Conservation (phyloP, 2,888 invertebrate genomes). For the Hyalella azteca region DNA sequence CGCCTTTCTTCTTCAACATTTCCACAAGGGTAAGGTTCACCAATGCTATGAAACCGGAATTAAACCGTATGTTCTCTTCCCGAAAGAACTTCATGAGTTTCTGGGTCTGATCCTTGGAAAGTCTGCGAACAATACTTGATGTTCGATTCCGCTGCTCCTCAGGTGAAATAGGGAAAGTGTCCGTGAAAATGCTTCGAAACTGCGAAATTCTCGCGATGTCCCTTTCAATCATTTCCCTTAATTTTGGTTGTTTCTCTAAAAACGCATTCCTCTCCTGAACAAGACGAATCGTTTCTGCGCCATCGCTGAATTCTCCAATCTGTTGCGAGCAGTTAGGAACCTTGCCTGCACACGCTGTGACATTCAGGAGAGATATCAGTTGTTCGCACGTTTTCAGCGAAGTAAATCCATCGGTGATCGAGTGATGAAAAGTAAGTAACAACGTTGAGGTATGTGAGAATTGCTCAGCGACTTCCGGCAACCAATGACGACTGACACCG, state of each 20-base stretch:
- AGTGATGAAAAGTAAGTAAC: neutral
- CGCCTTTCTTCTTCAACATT: slow-evolving; percentile 13
- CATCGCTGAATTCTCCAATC: slow-evolving; percentile 26
- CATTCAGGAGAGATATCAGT: neutral
- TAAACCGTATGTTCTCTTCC: neutral
- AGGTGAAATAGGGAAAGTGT: neutral
- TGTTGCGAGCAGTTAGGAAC: neutral
- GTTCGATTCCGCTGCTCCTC: neutral
- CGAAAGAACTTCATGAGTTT: neutral
- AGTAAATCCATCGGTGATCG: slow-evolving; percentile 20
- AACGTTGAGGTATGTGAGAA: neutral
- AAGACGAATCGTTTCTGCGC: neutral
- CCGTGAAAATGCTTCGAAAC: neutral
- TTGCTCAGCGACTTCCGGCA: neutral
- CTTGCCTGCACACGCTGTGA: neutral
- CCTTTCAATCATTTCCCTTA: neutral
- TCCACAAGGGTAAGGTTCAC: neutral
- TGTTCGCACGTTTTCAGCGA: neutral
- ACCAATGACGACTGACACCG: neutral
- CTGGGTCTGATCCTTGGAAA: neutral
- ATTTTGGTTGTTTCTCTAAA: neutral
- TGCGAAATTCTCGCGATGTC: neutral
- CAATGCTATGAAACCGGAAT: neutral
- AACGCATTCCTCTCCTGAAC: neutral
- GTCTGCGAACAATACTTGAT: neutral